Conservation (phyloP, 2,888 invertebrate genomes). For the Uloborus plumipes region DNA sequence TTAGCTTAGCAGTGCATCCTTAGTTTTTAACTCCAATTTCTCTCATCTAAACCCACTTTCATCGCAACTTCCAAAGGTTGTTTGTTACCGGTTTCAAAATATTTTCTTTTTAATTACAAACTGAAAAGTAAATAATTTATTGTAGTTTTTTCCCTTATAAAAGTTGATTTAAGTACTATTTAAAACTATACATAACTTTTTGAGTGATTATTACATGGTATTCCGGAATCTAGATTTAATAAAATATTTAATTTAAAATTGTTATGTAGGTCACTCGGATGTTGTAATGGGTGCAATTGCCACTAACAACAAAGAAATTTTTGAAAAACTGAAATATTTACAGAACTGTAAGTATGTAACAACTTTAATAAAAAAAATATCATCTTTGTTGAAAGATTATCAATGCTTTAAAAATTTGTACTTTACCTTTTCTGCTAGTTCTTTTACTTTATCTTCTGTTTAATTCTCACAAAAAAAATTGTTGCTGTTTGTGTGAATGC, state of each 20-base stretch:
- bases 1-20: no score
- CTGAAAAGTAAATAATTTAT: neutral
- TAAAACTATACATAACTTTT: neutral
- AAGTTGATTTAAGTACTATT: neutral
- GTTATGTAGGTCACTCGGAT: slow-evolving; percentile 83
- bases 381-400: no score
- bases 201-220: no score
- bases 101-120: no score
- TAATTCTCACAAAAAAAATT: neutral
- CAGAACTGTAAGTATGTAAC: slow-evolving; percentile 81
- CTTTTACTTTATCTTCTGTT: neutral
- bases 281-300: slow-evolving; percentile 94
- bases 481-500: neutral
- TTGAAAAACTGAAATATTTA: slow-evolving; percentile 82
- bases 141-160: neutral
- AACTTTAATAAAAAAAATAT: no score
- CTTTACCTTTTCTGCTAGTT: neutral
- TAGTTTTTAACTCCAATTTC: no score
- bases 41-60: no score
- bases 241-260: neutral
- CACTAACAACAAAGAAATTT: slow-evolving; percentile 81
- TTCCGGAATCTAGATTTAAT: neutral
- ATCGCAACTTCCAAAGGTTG: no score
- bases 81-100: no score
- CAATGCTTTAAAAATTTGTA: no score